These are phyloP conservation scores for Rhinoraja longicauda DNA, from an alignment of 2,797 vertebrate genomes.

Conservation along the genomic window DNA sequence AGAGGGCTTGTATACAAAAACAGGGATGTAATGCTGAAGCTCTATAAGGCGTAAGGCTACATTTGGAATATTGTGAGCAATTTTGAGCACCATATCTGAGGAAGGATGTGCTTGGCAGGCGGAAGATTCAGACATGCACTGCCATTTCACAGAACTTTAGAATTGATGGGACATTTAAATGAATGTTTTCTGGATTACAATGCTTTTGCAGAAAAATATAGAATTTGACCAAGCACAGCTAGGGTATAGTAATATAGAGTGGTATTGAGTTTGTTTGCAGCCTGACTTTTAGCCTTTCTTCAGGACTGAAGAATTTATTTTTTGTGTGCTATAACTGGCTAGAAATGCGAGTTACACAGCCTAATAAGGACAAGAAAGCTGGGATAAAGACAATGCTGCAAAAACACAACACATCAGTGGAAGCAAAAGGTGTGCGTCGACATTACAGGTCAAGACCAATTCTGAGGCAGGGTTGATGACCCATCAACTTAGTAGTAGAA, in stretches of 20 bases:
- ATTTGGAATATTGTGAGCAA: too few species aligned
- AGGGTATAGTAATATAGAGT: not conserved
- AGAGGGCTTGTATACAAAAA: too few species aligned
- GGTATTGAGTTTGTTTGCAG: too few species aligned
- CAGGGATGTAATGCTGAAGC: too few species aligned
- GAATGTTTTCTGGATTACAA: not conserved
- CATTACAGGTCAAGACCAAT: not conserved
- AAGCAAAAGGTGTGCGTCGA: too few species aligned
- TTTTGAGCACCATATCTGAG: too few species aligned
- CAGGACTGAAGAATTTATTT: not conserved
- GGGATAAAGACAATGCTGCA: too few species aligned
- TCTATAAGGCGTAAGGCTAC: too few species aligned
- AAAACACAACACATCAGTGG: too few species aligned
- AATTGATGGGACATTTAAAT: not conserved
- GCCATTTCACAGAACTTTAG: not conserved
- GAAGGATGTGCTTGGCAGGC: not conserved
- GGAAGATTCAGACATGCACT: not conserved
- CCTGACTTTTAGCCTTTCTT: too few species aligned
- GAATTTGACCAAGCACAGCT: not conserved
- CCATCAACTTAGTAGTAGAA: not conserved
- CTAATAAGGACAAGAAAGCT: too few species aligned
- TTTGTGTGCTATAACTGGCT: not conserved
- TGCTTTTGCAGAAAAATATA: not conserved
- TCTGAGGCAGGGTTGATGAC: not conserved
- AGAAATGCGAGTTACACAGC: too few species aligned